These are phyloP conservation scores for Stictonetta naevosa DNA, from an alignment of 2,113 vertebrate species.

Conservation along the genomic window DNA sequence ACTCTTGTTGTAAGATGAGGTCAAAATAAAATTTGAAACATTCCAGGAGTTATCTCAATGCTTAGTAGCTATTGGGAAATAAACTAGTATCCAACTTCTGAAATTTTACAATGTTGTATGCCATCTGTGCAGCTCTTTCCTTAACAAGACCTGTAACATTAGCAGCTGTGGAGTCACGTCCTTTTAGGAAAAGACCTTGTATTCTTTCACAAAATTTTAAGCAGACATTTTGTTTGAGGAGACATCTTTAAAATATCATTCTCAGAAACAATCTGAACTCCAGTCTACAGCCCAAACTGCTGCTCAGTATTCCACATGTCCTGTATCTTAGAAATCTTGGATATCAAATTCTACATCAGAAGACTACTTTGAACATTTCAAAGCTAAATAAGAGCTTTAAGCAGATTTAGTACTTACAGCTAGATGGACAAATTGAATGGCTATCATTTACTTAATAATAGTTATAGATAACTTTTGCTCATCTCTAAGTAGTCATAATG, in stretches of 20 bases:
- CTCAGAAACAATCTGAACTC: neutral
- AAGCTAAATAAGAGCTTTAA: neutral
- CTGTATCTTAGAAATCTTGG: neutral
- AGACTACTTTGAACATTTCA: neutral
- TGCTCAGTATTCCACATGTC: neutral
- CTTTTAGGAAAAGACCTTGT: neutral
- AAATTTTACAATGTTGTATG: neutral
- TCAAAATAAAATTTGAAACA: neutral
- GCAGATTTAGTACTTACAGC: neutral
- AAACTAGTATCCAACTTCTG: neutral
- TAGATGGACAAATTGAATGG: neutral
- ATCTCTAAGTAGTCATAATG: neutral
- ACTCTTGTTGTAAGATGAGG: neutral
- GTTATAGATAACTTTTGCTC: neutral
- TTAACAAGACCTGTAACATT: neutral
- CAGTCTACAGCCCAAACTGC: neutral
- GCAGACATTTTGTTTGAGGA: neutral
- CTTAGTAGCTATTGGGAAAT: neutral
- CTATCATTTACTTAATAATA: neutral
- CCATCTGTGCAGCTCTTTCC: neutral
- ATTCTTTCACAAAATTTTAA: neutral
- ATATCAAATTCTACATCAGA: neutral
- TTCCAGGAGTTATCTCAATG: neutral
- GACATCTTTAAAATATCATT: neutral
- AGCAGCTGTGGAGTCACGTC: neutral